Evolutionary conservation across 2,797 vertebrate genomes (phyloP).

Genomic region (Dendrocincla fuliginosa): DNA sequence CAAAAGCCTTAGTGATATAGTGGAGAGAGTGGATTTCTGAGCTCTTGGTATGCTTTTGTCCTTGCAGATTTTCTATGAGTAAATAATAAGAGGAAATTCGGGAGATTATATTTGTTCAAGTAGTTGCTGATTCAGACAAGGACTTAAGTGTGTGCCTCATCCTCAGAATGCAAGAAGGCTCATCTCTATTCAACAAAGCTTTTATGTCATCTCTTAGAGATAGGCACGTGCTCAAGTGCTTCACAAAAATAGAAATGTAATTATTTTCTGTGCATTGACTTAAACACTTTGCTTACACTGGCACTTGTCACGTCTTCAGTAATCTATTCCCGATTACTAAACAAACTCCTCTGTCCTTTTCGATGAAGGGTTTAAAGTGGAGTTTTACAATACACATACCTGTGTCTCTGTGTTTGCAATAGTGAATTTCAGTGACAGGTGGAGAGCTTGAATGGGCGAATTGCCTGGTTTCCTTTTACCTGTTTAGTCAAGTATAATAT

Average conservation of each 20-base stretch:
- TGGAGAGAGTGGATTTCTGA: not conserved
- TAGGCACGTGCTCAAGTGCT: not conserved
- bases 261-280: constrained; percentile 29
- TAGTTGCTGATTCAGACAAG: constrained; percentile 43
- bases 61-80: not conserved
- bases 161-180: not conserved
- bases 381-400: not conserved
- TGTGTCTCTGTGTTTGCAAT: not conserved
- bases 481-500: not conserved
- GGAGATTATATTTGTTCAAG: constrained; percentile 44
- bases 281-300: not conserved
- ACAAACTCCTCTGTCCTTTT: not conserved
- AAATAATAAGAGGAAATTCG: constrained; percentile 1
- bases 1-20: not conserved
- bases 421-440: not conserved
- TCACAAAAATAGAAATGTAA: constrained; percentile 27
- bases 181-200: constrained; percentile 31
- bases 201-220: constrained; percentile 10
- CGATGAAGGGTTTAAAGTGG: not conserved
- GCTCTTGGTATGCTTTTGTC: not conserved
- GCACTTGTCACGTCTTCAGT: not conserved
- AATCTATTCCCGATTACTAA: not conserved
- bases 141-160: not conserved
- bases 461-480: not conserved
- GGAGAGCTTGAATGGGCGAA: not conserved